Percentiles rank a stretch among this genome's conserved stretches.
These are phyloP conservation scores for Coturnix japonica DNA, from an alignment of 2,113 vertebrate genomes.

Conservation along the genomic window DNA sequence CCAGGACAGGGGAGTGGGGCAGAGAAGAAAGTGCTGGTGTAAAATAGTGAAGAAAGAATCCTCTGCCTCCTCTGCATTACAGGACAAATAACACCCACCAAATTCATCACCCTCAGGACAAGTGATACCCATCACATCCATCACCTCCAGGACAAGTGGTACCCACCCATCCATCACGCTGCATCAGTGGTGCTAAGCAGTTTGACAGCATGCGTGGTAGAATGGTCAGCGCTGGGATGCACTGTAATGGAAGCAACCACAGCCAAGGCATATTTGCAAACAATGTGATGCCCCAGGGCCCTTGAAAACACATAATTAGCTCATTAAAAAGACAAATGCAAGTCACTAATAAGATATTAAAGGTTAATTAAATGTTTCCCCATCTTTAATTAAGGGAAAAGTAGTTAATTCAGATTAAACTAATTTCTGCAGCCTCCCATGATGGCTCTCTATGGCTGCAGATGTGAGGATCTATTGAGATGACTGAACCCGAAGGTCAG, in stretches of 20 bases:
- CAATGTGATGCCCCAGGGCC: background rate
- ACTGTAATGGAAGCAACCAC: background rate
- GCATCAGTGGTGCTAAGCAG: background rate
- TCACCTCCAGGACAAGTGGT: too few species aligned
- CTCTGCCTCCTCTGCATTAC: accelerated
- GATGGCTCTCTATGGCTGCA: background rate
- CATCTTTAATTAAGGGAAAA: conserved; percentile 59
- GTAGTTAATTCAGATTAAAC: conserved; percentile 11
- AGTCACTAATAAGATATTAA: conserved; percentile 61
- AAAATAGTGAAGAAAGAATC: background rate
- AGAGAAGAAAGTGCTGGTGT: accelerated
- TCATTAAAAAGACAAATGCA: conserved; percentile 55
- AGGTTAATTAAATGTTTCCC: conserved; percentile 63
- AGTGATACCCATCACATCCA: background rate
- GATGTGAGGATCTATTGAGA: background rate
- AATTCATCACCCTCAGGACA: background rate
- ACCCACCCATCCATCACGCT: background rate
- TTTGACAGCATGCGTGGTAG: background rate
- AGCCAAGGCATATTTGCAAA: conserved; percentile 28
- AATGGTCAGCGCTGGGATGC: background rate
- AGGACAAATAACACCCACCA: background rate
- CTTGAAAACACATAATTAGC: conserved; percentile 54
- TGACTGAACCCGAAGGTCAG: background rate
- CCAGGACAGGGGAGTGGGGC: accelerated
- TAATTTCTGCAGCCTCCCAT: conserved; percentile 22